Base-by-base conservation (phyloP, 2,888 invertebrate genomes). In the Lathronympha strigana region DNA sequence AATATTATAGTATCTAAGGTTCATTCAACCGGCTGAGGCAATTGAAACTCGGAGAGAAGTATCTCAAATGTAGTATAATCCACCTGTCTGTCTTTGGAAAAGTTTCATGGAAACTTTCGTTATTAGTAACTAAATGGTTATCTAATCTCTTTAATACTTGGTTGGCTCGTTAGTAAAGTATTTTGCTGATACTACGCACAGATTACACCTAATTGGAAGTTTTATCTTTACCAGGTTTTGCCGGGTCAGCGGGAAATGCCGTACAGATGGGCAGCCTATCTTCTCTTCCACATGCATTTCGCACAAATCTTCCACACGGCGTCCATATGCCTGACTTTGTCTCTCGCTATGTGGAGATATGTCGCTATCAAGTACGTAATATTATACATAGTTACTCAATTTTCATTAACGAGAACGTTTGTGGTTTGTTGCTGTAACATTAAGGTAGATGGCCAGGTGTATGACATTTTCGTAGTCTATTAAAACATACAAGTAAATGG, bases 341-440 rank as follows among this genome's bases (percentile, higher is more conserved):
- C 95, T 0, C 87, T 97, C 71, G 98, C 98, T 8, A 94, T 97
- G 55, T 98, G 98, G 95, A 94, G 98, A 79, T 97, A 97, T 83
- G 93, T 97, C 61, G 96, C 96, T 70, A 95, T 97, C 81, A 95
- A 95, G 96, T 96, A 87, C 93, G 94, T 89, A 63, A 31, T 9
- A 6, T 4, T 43, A n/a, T n/a, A n/a, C n/a, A n/a, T n/a, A n/a
- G n/a, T n/a, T n/a, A n/a, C n/a, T n/a, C n/a, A n/a, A n/a, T n/a
- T n/a, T n/a, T n/a, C n/a, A n/a, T n/a, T n/a, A n/a, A n/a, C n/a
- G n/a, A n/a, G 17, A 33, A 31, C 23, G 9, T 8, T 31, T 5
- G 45, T 33, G 31, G 33, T 58, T 58, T 58, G 31, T 31, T 47
- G 21, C 21, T 5, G 13, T 13, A 49, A 23, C 3, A 47, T 15